Base-by-base conservation (phyloP, 2,113 vertebrate species). In the Pionites leucogaster region DNA sequence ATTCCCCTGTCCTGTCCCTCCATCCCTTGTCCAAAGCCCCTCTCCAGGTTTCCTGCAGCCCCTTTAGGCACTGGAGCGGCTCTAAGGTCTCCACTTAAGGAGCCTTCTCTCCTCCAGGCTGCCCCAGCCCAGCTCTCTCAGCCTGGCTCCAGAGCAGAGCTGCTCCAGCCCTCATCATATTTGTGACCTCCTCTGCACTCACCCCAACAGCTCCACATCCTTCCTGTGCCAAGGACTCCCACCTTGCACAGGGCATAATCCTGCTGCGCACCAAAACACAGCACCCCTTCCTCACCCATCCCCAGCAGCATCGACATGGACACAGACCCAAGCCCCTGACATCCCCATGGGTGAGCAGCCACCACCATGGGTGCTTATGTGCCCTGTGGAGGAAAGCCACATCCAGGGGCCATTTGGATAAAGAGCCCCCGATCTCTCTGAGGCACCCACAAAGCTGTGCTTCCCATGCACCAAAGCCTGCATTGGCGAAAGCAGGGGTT, bases 401-500 rank as follows among this genome's bases (percentile, higher is more conserved):
- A 0, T 31, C 72, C 47, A 1, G 7, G 78, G 15, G n/a, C n/a
- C 20, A 35, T 35, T 16, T 35, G 57, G 57, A 15, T n/a, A 35
- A 59, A 10, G 57, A 24, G 53, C 7, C 29, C 17, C 53, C 13
- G 29, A 55, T 13, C 28, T 29, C 52, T 18, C 29, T 8, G 53
- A 31, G 49, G 25, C 85, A 69, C 68, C 25, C 3, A 0, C 31
- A 46, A 14, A 39, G 88, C 63, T 23, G 53, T 6, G 0, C 4
- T 13, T 80, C 49, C 50, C 4, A 0, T 78, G 82, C 94, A 86
- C 79, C 91, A 88, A 92, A 69, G 28, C 49, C 27, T 22, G 6
- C 2, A 1, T 0, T 24, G 59, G 20, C 31, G 29, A 79, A 72
- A 76, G 33, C 0, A 0, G 28, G 6, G 2, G 9, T 6, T 4